phyloP scores from a whole-genome alignment of 2,113 vertebrate genomes.

The Monopterus albus region DNA sequence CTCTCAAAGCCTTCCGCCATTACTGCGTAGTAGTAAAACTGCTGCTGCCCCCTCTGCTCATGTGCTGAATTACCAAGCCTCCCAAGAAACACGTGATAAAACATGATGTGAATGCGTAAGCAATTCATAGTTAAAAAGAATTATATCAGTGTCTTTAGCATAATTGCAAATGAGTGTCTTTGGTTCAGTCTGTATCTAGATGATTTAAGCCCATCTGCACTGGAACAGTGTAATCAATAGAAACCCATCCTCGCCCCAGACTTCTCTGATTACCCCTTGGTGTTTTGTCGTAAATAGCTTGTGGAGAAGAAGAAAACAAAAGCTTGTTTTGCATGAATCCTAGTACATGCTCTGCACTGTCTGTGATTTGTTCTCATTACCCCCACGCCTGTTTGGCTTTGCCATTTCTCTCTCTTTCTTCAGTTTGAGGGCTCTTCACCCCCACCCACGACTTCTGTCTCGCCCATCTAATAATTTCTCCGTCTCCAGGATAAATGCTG shows the following conservation, averaged over 20 bases:
- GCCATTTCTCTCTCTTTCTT: constrained; percentile 24
- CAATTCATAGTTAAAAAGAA: no score
- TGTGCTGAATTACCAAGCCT: no score
- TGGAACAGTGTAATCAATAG: constrained; percentile 26
- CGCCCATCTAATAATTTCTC: constrained; percentile 61
- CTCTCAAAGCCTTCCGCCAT: no score
- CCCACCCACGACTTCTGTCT: constrained; percentile 34
- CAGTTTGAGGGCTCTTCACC: constrained; percentile 54
- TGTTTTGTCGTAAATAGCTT: background rate
- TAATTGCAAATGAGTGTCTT: constrained; percentile 49
- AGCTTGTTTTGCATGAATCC: constrained; percentile 21
- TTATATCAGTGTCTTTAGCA: background rate
- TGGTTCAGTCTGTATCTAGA: constrained; percentile 41
- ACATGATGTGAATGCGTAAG: no score
- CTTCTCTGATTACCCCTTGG: constrained; percentile 26
- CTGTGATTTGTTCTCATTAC: constrained; percentile 54
- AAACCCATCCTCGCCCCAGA: constrained; percentile 3
- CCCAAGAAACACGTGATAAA: no score
- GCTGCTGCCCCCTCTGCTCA: no score
- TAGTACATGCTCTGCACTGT: constrained; percentile 4
- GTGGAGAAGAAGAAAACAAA: background rate
- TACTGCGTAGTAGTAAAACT: no score
- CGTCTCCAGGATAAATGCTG: constrained; percentile 63
- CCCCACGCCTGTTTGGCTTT: constrained; percentile 23
- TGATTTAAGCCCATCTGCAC: constrained; percentile 39